Evolutionary conservation across 2,113 vertebrate genomes (phyloP).

Genomic region (Axis porcinus): DNA sequence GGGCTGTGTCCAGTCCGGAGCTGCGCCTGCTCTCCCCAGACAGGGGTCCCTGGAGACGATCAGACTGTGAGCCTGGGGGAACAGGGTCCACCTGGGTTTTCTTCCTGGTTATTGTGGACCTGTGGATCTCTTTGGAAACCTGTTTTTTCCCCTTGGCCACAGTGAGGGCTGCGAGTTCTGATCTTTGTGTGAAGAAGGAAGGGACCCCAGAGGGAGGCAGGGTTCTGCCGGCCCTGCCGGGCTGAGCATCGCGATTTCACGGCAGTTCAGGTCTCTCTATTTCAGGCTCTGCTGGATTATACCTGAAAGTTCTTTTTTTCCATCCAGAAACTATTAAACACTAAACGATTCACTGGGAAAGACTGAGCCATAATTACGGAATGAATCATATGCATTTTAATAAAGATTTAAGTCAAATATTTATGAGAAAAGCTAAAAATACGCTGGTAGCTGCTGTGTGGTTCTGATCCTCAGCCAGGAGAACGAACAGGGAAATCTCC

Average conservation of each 20-base stretch:
- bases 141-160: background rate
- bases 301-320: background rate
- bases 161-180: background rate
- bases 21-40: too few relatives aligned
- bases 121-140: background rate
- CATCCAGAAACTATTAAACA: background rate
- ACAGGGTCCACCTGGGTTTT: accelerated
- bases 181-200: background rate
- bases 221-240: accelerated
- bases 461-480: background rate
- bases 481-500: accelerated
- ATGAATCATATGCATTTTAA: background rate
- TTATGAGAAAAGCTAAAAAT: conserved; percentile 27
- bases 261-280: background rate
- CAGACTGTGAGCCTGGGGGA: accelerated
- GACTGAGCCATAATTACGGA: background rate
- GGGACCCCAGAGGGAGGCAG: background rate
- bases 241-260: accelerated
- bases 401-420: conserved; percentile 17
- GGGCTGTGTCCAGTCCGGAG: accelerated
- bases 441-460: background rate
- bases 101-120: background rate
- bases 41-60: background rate
- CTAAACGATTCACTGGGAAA: background rate
- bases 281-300: accelerated